These are phyloP conservation scores for Aleiodes testaceus DNA, from an alignment of 2,888 invertebrate genomes.

Conservation along the genomic window DNA sequence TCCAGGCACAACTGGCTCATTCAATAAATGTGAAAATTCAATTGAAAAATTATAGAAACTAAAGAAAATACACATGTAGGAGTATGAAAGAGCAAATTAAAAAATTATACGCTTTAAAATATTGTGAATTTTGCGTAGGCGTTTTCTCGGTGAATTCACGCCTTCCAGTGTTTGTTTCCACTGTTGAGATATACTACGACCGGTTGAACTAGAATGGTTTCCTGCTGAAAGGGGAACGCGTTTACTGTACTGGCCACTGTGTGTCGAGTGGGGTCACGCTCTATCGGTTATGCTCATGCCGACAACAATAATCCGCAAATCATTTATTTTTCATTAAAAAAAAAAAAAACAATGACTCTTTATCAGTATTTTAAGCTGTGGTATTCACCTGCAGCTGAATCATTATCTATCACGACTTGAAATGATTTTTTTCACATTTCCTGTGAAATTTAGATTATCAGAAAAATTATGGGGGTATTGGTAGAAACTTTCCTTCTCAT, in stretches of 20 bases:
- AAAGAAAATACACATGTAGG: not conserved
- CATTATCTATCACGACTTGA: too few relatives aligned
- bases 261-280: conserved; percentile 24
- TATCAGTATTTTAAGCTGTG: not conserved
- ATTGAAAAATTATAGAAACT: not conserved
- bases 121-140: conserved; percentile 25
- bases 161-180: conserved; percentile 31
- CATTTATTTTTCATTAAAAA: not conserved
- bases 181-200: conserved; percentile 37
- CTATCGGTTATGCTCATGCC: conserved; percentile 19
- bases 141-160: conserved; percentile 31
- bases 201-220: conserved; percentile 59
- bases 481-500: too few relatives aligned
- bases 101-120: not conserved
- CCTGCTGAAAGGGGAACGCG: conserved; percentile 65
- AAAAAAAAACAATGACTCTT: not conserved
- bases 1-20: conserved; percentile 4
- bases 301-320: conserved; percentile 12
- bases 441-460: too few relatives aligned
- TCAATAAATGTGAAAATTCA: not conserved
- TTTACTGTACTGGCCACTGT: conserved; percentile 51
- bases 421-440: too few relatives aligned
- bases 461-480: too few relatives aligned
- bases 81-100: not conserved
- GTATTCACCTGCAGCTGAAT: conserved; percentile 11